These are phyloP conservation scores for Laticauda laticaudata DNA, from an alignment of 2,113 vertebrate genomes.

Conservation along the genomic window DNA sequence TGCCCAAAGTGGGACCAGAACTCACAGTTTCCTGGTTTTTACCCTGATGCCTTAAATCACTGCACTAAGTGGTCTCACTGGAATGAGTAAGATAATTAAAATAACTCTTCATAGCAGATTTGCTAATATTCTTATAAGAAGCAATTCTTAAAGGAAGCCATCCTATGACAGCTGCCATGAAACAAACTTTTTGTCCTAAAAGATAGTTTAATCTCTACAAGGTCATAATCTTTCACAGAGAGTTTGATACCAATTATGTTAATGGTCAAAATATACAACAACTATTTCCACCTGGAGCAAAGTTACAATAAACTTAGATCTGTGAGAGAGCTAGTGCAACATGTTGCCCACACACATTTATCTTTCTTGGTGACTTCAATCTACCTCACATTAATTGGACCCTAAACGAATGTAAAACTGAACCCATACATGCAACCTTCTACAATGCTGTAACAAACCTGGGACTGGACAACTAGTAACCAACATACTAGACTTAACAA, in stretches of 20 bases:
- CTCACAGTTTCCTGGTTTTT: background rate
- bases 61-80: background rate
- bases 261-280: background rate
- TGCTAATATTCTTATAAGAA: conserved; percentile 30
- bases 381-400: too few species aligned
- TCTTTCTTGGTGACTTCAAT: too few species aligned
- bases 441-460: too few species aligned
- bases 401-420: too few species aligned
- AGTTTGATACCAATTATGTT: background rate
- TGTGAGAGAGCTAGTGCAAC: background rate
- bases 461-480: too few species aligned
- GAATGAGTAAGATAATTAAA: background rate
- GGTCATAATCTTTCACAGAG: background rate
- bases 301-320: background rate
- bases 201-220: background rate
- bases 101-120: background rate
- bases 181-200: background rate
- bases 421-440: too few species aligned
- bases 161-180: background rate
- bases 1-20: background rate
- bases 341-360: too few species aligned
- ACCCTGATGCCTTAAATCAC: background rate
- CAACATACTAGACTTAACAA: too few species aligned
- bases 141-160: background rate
- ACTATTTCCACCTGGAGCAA: background rate